phyloP scores from a whole-genome alignment of 2,797 vertebrate species.

The Corythornis leucogaster region DNA sequence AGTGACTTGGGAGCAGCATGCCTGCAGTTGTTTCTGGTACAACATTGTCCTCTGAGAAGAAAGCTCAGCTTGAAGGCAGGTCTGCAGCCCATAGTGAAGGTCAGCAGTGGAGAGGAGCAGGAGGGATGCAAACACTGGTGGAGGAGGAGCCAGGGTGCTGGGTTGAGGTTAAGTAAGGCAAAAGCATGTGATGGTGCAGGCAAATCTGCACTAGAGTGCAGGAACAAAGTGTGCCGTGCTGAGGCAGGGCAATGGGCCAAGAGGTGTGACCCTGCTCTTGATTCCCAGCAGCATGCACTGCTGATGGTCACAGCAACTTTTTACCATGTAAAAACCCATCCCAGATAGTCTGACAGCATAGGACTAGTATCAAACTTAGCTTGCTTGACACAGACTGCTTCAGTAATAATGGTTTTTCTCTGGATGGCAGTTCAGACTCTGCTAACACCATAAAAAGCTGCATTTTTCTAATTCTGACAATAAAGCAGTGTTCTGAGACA shows the following conservation, averaged over 20 bases:
- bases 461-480: not conserved
- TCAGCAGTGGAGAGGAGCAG: not conserved
- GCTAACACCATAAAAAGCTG: not conserved
- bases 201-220: accelerated
- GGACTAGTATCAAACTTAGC: not conserved
- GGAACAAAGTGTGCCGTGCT: accelerated
- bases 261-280: not conserved
- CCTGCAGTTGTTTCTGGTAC: not conserved
- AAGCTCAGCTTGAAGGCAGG: not conserved
- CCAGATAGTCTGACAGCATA: not conserved
- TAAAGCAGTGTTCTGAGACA: not conserved
- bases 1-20: accelerated
- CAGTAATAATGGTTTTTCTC: not conserved
- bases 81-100: accelerated
- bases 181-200: not conserved
- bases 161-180: not conserved
- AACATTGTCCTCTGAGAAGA: accelerated
- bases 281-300: accelerated
- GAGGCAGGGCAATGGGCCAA: not conserved
- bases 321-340: not conserved
- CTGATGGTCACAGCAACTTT: not conserved
- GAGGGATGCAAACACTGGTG: not conserved
- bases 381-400: not conserved
- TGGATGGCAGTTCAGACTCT: not conserved
- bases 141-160: not conserved